Base-by-base conservation (phyloP, 1,140 invertebrate genomes). In the Drosophila sproati region DNA sequence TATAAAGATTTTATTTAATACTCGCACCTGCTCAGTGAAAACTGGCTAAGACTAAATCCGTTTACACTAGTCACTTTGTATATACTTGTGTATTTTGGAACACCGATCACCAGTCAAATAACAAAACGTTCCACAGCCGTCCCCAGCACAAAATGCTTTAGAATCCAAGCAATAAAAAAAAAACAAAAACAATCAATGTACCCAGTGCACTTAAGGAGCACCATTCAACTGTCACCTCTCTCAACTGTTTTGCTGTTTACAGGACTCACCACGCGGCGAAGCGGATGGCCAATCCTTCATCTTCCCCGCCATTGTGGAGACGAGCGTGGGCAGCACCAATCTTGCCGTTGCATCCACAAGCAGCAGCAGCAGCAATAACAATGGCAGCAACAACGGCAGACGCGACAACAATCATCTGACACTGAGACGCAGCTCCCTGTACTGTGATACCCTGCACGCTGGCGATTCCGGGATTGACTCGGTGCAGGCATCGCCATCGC, bases 231-330 rank as follows among this genome's bases (percentile, higher is more conserved):
- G 35, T 64, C 63, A 29, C 63, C 52, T 56, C 28, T 73, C 62
- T 76, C 43, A 85, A 73, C n/a, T 50, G n/a, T 64, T 51, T 78
- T 43, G 67, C 77, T 70, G 64, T 69, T 91, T 89, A 43, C 93
- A 94, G 82, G 95, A 96, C 77, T 96, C 95, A 4, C 95, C 95
- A 10, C 93, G 95, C 61, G 95, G 95, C 71, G 95, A 96, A 78
- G 94, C 94, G 6, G 95, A 96, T 61, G 95, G 95, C 20, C 95
- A 96, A 81, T 95, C 94, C 61, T 96, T 96, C 81, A 93, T 96
- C 20, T 96, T 96, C 73, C 94, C 94, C 37, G 92, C 91, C 45
- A 93, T 94, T 67, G 92, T 93, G 35, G 93, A 94, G 80, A 93
- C 91, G 5, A 90, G 70, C 45, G 93, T 93, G 5, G 69, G 62